Base-by-base conservation (phyloP, 2,113 vertebrate species). In the Varanus salvator region DNA sequence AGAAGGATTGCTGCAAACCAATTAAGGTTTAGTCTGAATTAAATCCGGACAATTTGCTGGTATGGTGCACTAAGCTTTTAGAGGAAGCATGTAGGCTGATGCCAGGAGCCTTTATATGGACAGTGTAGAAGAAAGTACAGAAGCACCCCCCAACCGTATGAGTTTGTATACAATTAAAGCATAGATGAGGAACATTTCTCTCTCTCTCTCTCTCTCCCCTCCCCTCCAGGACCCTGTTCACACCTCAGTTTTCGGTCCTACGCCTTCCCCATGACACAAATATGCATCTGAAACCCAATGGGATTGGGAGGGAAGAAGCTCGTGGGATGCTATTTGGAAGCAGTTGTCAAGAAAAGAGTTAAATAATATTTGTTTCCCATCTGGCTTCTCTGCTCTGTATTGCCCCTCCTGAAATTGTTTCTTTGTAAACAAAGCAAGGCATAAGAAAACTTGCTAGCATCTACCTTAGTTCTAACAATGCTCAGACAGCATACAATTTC, bases 11-110 rank as follows among this genome's bases (percentile, higher is more conserved):
- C 25, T 50, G 78, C 23, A 80, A 69, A 69, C 72, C 71, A 76
- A 44, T 52, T 75, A 31, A 72, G 8, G 1, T 29, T 88, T 60
- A 31, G 15, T 88, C 78, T 72, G n/a, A 82, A 81, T 72, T 38
- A 29, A 23, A 64, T 86, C 88, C 80, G 66, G 85, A 86, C 54
- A 3, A 9, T 93, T 93, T 88, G 27, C 21, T 17, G 44, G 31
- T 12, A 27, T 77, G 25, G 38, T 57, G 4, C 44, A 12, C 23
- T 9, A 87, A 77, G 21, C 27, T 72, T 69, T n/a, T 72, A 54
- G 19, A 88, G 25, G 34, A 75, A 74, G 34, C 8, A 25, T 87
- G 64, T 54, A 11, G 50, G 31, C 11, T 50, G 72, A 54, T 54
- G 48, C 48, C 31, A n/a, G 81, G 44, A 64, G n/a, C 60, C 23